Evolutionary conservation across 2,113 vertebrate genomes (phyloP).

Genomic region (Hydrolagus affinis): DNA sequence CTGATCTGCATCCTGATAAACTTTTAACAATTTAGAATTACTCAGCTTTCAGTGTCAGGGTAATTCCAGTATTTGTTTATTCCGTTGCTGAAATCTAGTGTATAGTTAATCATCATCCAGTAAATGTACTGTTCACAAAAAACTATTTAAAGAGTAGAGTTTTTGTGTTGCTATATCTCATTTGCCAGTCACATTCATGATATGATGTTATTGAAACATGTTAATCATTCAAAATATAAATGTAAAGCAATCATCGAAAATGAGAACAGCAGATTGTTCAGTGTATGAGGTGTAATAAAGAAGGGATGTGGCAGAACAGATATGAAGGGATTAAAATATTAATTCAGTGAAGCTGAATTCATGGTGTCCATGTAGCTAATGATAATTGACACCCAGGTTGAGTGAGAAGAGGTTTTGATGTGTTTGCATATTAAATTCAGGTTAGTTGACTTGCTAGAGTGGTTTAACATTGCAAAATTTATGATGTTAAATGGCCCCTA

Average conservation of each 20-base stretch:
- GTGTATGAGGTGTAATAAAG: neutral
- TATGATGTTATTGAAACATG: neutral
- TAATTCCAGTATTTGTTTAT: neutral
- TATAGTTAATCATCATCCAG: neutral
- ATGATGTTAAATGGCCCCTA: conserved; percentile 27
- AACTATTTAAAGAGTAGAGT: neutral
- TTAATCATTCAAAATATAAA: neutral
- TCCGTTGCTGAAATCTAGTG: neutral
- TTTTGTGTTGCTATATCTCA: neutral
- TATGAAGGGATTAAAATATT: conserved; percentile 17
- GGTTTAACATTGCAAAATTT: conserved; percentile 22
- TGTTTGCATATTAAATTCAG: conserved; percentile 18
- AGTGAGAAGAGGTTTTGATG: conserved; percentile 5
- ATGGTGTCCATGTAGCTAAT: neutral
- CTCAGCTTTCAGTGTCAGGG: neutral
- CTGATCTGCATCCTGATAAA: neutral
- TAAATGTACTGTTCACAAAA: neutral
- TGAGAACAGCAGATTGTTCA: neutral
- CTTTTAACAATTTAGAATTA: neutral
- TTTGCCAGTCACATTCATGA: neutral
- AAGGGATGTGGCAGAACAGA: neutral
- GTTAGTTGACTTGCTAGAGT: conserved; percentile 8
- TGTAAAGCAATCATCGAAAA: neutral
- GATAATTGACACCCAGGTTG: conserved; percentile 16
- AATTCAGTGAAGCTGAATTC: neutral